These are phyloP conservation scores for Aleiodes alternator DNA, from an alignment of 2,888 invertebrate species.

Conservation along the genomic window DNA sequence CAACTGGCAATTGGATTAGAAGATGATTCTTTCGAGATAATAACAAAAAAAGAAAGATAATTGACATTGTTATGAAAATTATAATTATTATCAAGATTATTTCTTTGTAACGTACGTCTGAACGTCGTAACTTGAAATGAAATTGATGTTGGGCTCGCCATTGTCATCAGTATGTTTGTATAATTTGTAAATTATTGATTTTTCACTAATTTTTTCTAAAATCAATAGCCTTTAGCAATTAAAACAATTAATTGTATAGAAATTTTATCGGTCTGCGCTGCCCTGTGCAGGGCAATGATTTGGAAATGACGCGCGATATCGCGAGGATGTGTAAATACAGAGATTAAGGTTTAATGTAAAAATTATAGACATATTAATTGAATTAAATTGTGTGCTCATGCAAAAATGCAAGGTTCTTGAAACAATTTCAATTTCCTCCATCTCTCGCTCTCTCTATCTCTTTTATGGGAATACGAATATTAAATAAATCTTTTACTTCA, in stretches of 20 bases:
- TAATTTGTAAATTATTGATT: constrained; percentile 71
- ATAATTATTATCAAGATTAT: constrained; percentile 45
- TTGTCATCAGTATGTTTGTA: constrained; percentile 63
- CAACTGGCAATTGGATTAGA: background rate
- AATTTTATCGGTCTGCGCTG: constrained; percentile 30
- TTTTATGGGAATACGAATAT: constrained; percentile 3
- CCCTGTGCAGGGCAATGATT: constrained; percentile 6
- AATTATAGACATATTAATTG: constrained; percentile 60
- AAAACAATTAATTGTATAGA: constrained; percentile 49
- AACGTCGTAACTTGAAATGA: constrained; percentile 53
- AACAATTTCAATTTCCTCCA: too few species aligned
- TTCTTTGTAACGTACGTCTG: constrained; percentile 59
- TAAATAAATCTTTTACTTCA: constrained; percentile 24
- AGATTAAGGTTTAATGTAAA: constrained; percentile 67
- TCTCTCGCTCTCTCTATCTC: too few species aligned
- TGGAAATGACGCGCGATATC: constrained; percentile 61
- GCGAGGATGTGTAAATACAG: constrained; percentile 66
- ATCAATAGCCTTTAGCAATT: constrained; percentile 15
- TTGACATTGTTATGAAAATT: constrained; percentile 63
- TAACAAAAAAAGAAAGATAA: constrained; percentile 47
- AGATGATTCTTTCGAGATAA: background rate
- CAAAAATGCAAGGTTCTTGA: background rate
- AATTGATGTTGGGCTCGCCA: constrained; percentile 33
- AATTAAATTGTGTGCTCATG: constrained; percentile 23
- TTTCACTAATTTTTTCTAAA: constrained; percentile 62